Conservation (phyloP, 23 tunicate species). For the Ascidia mentula region DNA sequence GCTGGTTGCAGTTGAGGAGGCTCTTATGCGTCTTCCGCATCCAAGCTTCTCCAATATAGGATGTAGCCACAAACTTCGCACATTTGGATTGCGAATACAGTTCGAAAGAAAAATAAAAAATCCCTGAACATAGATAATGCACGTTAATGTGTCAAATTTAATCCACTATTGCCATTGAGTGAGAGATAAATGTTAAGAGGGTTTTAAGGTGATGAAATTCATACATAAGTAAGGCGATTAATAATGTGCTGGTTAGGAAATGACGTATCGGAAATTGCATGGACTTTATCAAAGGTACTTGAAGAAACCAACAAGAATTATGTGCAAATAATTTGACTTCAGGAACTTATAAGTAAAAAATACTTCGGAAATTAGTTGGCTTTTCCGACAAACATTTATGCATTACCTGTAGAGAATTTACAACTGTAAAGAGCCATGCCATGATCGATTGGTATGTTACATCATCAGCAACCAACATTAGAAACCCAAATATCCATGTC, state of each 20-base stretch:
- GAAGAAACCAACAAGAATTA: too few relatives aligned
- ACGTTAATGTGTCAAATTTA: not conserved
- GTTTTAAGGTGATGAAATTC: too few relatives aligned
- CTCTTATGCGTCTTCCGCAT: not conserved
- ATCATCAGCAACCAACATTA: conserved; percentile 42
- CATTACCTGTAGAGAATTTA: conserved; percentile 53
- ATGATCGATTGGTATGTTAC: conserved; percentile 11
- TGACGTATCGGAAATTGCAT: too few relatives aligned
- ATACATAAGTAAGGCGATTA: too few relatives aligned
- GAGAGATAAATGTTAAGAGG: too few relatives aligned
- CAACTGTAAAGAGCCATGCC: conserved; percentile 42
- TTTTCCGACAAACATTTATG: too few relatives aligned
- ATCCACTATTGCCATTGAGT: too few relatives aligned
- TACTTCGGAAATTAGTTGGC: too few relatives aligned
- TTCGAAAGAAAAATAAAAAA: not conserved
- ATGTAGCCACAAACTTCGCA: not conserved
- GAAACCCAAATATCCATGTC: conserved; percentile 69
- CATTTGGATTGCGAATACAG: not conserved
- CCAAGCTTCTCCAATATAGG: not conserved
- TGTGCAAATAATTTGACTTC: not conserved
- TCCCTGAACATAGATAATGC: not conserved
- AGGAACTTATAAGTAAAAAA: too few relatives aligned
- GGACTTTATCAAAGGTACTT: too few relatives aligned
- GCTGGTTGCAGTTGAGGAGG: not conserved
- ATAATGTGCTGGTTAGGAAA: too few relatives aligned